Percentiles rank a stretch among this genome's conserved stretches.
Conservation (phyloP, 2,888 invertebrate genomes). For the Cephalotes varians region DNA sequence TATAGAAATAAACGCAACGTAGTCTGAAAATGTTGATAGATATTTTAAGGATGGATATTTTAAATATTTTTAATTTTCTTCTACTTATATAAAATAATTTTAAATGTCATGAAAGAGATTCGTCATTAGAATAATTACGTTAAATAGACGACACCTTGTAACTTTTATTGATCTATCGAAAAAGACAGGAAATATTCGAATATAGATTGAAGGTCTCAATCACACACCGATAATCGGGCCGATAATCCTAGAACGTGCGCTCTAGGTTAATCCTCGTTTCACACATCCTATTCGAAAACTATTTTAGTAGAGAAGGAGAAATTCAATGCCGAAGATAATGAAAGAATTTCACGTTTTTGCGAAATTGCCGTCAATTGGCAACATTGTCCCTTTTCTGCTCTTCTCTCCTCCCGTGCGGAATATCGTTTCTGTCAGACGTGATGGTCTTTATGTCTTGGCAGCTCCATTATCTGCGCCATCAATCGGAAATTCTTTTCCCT, state of each 20-base stretch:
- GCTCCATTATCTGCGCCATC: constrained; percentile 75
- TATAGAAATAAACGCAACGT: background rate
- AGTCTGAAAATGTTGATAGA: background rate
- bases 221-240: constrained; percentile 36
- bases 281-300: constrained; percentile 26
- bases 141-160: background rate
- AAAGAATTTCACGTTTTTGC: constrained; percentile 61
- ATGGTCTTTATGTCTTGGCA: constrained; percentile 71
- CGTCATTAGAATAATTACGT: no score
- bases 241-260: constrained; percentile 10
- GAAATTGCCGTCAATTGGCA: constrained; percentile 65
- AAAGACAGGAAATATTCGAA: constrained; percentile 40
- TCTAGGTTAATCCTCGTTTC: constrained; percentile 18
- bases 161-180: constrained; percentile 3
- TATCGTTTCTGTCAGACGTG: constrained; percentile 68
- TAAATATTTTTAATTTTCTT: background rate
- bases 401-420: constrained; percentile 41
- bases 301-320: background rate
- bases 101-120: no score
- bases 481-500: constrained; percentile 72
- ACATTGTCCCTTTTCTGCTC: constrained; percentile 5
- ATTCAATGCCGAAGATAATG: constrained; percentile 51
- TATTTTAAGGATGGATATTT: no score
- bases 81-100: background rate
- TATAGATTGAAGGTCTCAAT: constrained; percentile 45